Percentiles rank a stretch among this genome's conserved stretches.
Evolutionary conservation across 2,113 vertebrate species (phyloP).

Genomic region (Colossoma macropomum): DNA sequence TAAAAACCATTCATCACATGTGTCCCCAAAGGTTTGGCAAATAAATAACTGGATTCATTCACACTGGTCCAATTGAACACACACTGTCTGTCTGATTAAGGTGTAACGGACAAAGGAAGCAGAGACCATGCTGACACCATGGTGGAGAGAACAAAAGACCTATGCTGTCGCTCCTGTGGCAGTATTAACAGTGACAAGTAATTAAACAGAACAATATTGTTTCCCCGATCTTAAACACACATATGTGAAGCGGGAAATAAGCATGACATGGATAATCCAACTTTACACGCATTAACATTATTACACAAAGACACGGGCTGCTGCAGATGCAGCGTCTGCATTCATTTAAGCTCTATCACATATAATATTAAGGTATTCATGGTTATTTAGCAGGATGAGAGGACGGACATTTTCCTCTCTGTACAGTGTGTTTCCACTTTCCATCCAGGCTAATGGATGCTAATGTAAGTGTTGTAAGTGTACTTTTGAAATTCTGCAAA

Average conservation of each 20-base stretch:
- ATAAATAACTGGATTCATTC: constrained; percentile 1
- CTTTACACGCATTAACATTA: neutral
- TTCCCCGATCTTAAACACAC: constrained; percentile 1
- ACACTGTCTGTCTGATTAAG: neutral
- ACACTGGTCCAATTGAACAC: neutral
- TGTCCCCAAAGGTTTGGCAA: neutral
- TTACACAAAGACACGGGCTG: neutral
- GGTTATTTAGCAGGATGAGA: neutral
- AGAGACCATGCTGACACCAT: neutral
- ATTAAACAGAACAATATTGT: constrained; percentile 1
- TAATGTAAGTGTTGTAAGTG: no score
- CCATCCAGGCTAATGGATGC: no score
- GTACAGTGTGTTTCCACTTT: no score
- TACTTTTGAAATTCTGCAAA: no score
- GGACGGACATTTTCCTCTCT: neutral
- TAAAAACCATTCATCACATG: neutral
- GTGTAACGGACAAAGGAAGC: neutral
- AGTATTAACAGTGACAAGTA: neutral
- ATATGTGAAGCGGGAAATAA: neutral
- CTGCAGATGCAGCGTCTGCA: neutral
- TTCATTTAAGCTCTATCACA: neutral
- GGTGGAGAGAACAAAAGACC: neutral
- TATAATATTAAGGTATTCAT: neutral
- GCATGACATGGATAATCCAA: neutral
- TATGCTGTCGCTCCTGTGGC: neutral